Evolutionary conservation across 2,888 invertebrate genomes (phyloP).

Genomic region (Hecatera dysodea): DNA sequence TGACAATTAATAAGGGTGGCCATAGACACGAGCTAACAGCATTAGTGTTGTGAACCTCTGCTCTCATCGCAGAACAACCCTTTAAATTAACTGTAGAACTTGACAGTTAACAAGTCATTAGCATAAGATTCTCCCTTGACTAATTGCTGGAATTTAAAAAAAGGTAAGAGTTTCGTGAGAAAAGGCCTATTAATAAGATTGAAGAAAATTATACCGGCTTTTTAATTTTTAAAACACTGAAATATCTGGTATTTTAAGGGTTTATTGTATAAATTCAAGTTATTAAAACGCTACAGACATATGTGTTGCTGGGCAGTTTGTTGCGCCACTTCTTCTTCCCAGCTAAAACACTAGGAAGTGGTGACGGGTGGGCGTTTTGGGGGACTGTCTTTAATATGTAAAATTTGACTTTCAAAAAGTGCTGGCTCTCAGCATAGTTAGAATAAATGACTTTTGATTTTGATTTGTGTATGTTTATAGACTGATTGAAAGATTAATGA

Average conservation of each 20-base stretch:
- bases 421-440: too few relatives aligned
- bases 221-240: conserved; percentile 6
- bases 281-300: too few relatives aligned
- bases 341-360: too few relatives aligned
- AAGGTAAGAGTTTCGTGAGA: conserved; percentile 40
- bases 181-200: conserved; percentile 28
- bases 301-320: too few relatives aligned
- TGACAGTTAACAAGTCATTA: conserved; percentile 81
- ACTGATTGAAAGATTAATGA: neutral
- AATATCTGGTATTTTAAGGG: neutral
- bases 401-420: too few relatives aligned
- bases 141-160: conserved; percentile 78
- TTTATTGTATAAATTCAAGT: too few relatives aligned
- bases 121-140: conserved; percentile 80
- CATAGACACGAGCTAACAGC: conserved; percentile 22
- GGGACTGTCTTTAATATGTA: too few relatives aligned
- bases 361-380: too few relatives aligned
- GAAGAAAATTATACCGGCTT: neutral
- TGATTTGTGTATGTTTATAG: conserved; percentile 1
- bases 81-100: conserved; percentile 77
- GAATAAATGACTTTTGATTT: too few relatives aligned
- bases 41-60: conserved; percentile 32
- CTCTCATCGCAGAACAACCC: conserved; percentile 51
- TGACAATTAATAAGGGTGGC: conserved; percentile 27
- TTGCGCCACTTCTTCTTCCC: too few relatives aligned